These are phyloP conservation scores for Heterodera filipjevi DNA, from an alignment of 2,888 invertebrate species.

Conservation along the genomic window DNA sequence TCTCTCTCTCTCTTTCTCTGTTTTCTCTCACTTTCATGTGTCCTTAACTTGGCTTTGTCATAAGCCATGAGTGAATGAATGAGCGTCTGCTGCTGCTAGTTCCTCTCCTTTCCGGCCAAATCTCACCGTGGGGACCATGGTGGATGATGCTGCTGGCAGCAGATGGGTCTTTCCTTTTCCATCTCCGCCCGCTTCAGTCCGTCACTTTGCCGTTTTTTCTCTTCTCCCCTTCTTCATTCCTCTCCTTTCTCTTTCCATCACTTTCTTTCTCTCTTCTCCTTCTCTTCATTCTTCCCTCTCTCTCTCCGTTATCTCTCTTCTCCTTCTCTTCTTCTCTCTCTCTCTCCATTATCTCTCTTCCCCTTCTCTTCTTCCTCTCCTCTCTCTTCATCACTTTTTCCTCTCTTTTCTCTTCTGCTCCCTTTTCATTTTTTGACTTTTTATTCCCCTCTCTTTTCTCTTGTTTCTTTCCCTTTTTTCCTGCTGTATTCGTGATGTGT, in stretches of 20 bases:
- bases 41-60: not conserved
- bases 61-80: not conserved
- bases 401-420: too few species aligned
- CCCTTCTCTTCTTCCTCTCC: not conserved
- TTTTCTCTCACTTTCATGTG: too few species aligned
- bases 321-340: not conserved
- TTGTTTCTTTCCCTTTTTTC: too few species aligned
- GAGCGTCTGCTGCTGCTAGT: not conserved
- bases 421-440: too few species aligned
- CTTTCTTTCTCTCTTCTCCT: not conserved
- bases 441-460: not conserved
- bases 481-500: too few species aligned
- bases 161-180: not conserved
- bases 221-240: not conserved
- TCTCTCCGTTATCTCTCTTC: not conserved
- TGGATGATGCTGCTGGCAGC: not conserved
- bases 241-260: too few species aligned
- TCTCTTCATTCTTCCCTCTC: not conserved
- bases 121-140: not conserved
- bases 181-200: too few species aligned
- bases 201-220: not conserved
- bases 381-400: not conserved
- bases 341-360: too few species aligned
- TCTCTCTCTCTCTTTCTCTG: too few species aligned
- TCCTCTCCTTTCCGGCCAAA: not conserved